These are phyloP conservation scores for Macquaria australasica DNA, from an alignment of 2,113 vertebrate genomes.

Conservation along the genomic window DNA sequence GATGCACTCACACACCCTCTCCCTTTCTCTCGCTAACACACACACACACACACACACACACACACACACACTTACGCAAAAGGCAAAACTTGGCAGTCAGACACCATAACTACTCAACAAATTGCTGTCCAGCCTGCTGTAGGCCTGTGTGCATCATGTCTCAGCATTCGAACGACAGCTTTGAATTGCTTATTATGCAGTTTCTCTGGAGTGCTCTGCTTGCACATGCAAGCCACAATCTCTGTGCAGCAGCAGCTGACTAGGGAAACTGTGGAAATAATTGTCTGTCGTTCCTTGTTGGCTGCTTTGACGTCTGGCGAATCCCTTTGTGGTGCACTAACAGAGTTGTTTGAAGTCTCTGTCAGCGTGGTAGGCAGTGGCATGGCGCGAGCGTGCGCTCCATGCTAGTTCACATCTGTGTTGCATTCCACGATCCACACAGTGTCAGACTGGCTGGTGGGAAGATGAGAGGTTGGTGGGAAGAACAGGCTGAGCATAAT, in stretches of 20 bases:
- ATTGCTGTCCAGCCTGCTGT: slow-evolving; percentile 68
- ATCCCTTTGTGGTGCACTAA: slow-evolving; percentile 67
- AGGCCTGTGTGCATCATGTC: slow-evolving; percentile 62
- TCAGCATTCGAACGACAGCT: slow-evolving; percentile 68
- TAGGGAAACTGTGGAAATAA: slow-evolving; percentile 74
- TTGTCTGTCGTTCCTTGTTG: slow-evolving; percentile 77
- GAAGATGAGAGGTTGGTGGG: slow-evolving; percentile 45
- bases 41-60: slow-evolving; percentile 14
- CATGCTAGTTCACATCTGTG: slow-evolving; percentile 61
- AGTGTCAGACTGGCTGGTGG: slow-evolving; percentile 42
- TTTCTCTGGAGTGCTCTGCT: slow-evolving; percentile 74
- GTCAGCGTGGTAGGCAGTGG: slow-evolving; percentile 45
- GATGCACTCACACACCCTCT: slow-evolving; percentile 10
- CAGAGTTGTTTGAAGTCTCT: slow-evolving; percentile 71
- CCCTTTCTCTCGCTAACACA: neutral
- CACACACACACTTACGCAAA: slow-evolving; percentile 22
- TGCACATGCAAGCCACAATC: slow-evolving; percentile 74
- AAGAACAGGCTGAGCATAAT: slow-evolving; percentile 40
- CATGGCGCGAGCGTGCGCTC: slow-evolving; percentile 30
- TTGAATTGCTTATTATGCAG: slow-evolving; percentile 74
- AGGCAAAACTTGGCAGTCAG: slow-evolving; percentile 63
- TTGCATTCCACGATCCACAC: slow-evolving; percentile 15
- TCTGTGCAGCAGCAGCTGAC: slow-evolving; percentile 72
- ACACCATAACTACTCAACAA: slow-evolving; percentile 72
- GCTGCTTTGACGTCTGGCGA: slow-evolving; percentile 71